Conservation (phyloP, 2,797 vertebrate species). For the Oophaga sylvatica region DNA sequence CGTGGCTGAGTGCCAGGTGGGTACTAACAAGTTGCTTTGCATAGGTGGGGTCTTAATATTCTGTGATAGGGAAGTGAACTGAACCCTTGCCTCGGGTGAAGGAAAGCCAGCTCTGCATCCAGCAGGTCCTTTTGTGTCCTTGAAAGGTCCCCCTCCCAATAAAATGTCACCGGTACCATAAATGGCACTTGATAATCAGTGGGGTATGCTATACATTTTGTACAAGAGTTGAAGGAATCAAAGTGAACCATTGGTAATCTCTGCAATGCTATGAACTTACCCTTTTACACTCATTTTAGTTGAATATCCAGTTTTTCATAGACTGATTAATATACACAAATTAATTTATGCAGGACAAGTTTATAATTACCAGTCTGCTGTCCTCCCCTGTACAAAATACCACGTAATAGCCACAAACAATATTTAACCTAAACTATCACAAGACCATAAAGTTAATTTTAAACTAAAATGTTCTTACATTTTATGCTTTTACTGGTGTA, state of each 20-base stretch:
- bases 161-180: no score
- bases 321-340: slow-evolving; percentile 40
- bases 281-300: not conserved
- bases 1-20: no score
- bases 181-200: no score
- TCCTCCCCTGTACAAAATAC: not conserved
- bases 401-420: slow-evolving; percentile 1
- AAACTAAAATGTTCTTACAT: slow-evolving; percentile 27
- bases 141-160: no score
- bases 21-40: no score
- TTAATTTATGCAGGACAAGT: slow-evolving; percentile 14
- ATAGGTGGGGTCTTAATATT: no score
- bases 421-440: slow-evolving; percentile 47
- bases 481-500: not conserved
- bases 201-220: not conserved
- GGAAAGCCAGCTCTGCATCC: no score
- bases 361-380: slow-evolving; percentile 42
- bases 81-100: no score
- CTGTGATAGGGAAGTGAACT: no score
- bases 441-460: slow-evolving; percentile 53
- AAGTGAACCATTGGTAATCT: not conserved
- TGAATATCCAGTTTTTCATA: not conserved
- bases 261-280: not conserved
- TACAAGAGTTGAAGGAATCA: not conserved
- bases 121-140: no score